phyloP scores from a whole-genome alignment of 64 coral and sea anemone genomes.

The Pachyseris speciosa region DNA sequence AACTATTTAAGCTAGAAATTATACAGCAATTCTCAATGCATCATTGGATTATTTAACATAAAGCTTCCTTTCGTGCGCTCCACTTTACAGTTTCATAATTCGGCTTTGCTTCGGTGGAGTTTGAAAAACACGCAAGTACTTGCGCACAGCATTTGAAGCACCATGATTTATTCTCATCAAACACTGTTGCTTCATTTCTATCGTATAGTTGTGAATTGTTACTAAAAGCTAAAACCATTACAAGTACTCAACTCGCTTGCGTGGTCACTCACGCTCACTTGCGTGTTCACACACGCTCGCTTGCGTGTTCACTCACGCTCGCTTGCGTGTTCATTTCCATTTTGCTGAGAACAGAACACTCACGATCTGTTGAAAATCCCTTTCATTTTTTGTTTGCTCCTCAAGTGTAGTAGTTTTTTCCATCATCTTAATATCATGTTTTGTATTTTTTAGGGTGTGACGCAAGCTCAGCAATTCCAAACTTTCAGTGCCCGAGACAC shows the following conservation, averaged over 20 bases:
- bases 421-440: background rate
- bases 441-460: conserved; percentile 21
- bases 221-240: no score
- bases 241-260: no score
- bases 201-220: no score
- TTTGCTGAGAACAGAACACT: no score
- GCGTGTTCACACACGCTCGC: no score
- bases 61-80: background rate
- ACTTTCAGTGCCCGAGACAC: background rate
- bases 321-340: no score
- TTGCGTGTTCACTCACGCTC: no score
- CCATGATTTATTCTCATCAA: background rate
- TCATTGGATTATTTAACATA: background rate
- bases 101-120: background rate
- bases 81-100: background rate
- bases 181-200: no score
- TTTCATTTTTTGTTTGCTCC: background rate
- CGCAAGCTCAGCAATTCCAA: background rate
- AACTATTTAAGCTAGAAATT: no score
- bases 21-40: background rate
- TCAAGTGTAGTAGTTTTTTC: background rate
- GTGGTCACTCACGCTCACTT: no score
- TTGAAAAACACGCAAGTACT: background rate
- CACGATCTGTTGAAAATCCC: no score
- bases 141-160: background rate